These are phyloP conservation scores for Corythaixoides concolor DNA, from an alignment of 2,113 vertebrate species.

Conservation along the genomic window DNA sequence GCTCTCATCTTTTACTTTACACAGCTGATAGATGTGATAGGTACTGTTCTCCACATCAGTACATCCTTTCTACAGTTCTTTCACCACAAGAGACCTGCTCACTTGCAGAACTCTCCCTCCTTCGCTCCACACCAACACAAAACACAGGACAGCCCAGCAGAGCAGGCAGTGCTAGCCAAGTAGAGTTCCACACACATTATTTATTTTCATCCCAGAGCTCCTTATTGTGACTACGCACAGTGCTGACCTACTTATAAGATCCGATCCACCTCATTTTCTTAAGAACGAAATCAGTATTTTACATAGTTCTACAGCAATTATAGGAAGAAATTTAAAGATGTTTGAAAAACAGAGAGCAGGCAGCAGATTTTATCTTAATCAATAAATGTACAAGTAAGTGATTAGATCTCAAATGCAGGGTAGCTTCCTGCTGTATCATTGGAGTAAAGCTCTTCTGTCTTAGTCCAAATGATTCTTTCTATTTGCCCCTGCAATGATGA, in stretches of 20 bases:
- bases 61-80: background rate
- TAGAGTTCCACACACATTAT: background rate
- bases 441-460: slow-evolving; percentile 29
- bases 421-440: background rate
- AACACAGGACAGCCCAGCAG: background rate
- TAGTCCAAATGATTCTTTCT: slow-evolving; percentile 13
- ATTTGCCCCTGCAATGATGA: slow-evolving; percentile 40
- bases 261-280: background rate
- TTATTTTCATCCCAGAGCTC: background rate
- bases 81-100: background rate
- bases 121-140: background rate
- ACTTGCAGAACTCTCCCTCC: background rate
- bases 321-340: background rate
- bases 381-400: slow-evolving; percentile 16
- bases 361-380: slow-evolving; percentile 6
- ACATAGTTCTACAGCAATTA: background rate
- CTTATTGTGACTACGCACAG: background rate
- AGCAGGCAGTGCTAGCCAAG: background rate
- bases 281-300: background rate
- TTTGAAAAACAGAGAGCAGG: background rate
- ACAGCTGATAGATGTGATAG: background rate
- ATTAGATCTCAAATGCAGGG: slow-evolving; percentile 12
- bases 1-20: background rate
- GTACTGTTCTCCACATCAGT: background rate
- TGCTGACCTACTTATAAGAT: background rate